Percentiles rank a stretch among this genome's conserved stretches.
Conservation (phyloP, 2,888 invertebrate genomes). For the Agrotis ipsilon region DNA sequence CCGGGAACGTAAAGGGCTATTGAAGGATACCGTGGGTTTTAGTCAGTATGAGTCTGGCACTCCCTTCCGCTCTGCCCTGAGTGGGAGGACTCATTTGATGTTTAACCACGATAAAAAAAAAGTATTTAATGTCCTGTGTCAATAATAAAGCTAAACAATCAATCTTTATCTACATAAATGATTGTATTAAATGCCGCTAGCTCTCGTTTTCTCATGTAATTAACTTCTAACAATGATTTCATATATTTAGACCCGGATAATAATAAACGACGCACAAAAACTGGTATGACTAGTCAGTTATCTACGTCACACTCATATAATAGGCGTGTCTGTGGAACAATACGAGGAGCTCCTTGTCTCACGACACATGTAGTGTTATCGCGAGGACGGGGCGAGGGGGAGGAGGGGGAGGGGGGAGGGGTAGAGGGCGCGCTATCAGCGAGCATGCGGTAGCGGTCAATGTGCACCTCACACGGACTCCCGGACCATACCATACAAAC, state of each 20-base stretch:
- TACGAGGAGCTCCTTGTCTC: slow-evolving; percentile 14
- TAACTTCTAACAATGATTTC: slow-evolving; percentile 33
- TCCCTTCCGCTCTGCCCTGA: no score
- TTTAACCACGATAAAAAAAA: no score
- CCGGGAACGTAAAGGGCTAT: no score
- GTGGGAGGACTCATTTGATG: no score
- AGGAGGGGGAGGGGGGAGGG: not conserved
- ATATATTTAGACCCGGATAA: slow-evolving; percentile 30
- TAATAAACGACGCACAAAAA: slow-evolving; percentile 29
- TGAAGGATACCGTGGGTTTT: no score
- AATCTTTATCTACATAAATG: not conserved
- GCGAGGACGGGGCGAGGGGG: not conserved
- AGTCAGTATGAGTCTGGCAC: no score
- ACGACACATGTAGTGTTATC: not conserved
- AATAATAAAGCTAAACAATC: not conserved
- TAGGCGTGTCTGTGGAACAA: slow-evolving; percentile 25
- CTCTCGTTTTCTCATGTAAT: slow-evolving; percentile 39
- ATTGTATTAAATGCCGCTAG: not conserved
- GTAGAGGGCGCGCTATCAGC: slow-evolving; percentile 33
- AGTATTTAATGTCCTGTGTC: not conserved
- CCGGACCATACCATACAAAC: not conserved
- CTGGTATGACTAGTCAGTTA: slow-evolving; percentile 20
- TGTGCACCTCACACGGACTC: not conserved
- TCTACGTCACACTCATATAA: slow-evolving; percentile 32
- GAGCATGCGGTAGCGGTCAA: not conserved